Evolutionary conservation across 1,140 invertebrate genomes (phyloP).

Genomic region (Ridgeia piscesae): DNA sequence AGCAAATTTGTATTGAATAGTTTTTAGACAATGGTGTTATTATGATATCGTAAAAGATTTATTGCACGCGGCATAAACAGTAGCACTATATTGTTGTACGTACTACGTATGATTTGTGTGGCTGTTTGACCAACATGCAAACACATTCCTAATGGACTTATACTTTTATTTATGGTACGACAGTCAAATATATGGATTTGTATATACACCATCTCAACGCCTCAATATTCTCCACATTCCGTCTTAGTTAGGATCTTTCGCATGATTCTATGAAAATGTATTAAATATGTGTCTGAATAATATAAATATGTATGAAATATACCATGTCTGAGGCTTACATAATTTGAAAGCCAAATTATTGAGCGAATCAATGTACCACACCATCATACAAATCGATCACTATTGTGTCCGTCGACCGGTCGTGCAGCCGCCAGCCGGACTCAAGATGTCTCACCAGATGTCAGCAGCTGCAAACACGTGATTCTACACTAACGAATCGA

Average conservation of each 20-base stretch:
- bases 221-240: background rate
- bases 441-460: background rate
- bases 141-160: too few species aligned
- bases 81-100: too few species aligned
- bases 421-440: background rate
- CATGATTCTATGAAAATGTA: background rate
- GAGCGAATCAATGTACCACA: background rate
- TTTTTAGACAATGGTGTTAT: too few species aligned
- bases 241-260: background rate
- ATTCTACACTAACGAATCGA: background rate
- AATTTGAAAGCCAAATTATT: background rate
- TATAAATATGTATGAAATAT: background rate
- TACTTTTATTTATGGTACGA: too few species aligned
- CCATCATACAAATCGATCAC: background rate
- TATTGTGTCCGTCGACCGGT: background rate
- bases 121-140: too few species aligned
- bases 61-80: too few species aligned
- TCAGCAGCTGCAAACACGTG: background rate
- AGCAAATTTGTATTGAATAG: too few species aligned
- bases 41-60: too few species aligned
- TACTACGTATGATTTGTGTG: too few species aligned
- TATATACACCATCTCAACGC: background rate
- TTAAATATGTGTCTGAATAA: background rate
- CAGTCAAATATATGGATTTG: too few species aligned
- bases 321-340: background rate